These are phyloP conservation scores for Chaetodon trifasciatus DNA, from an alignment of 2,797 vertebrate genomes.

Conservation along the genomic window DNA sequence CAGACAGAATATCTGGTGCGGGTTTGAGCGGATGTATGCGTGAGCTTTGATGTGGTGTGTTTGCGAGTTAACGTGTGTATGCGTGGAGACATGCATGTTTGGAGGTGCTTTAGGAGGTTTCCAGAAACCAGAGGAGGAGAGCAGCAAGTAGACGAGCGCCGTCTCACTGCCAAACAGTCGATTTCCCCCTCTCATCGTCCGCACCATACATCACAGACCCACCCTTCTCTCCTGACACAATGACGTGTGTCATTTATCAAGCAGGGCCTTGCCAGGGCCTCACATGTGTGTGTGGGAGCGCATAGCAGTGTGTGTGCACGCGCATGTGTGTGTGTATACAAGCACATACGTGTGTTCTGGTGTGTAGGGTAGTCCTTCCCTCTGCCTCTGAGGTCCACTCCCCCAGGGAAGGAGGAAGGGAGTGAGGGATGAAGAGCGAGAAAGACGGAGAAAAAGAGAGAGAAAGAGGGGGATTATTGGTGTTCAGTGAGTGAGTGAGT, in stretches of 20 bases:
- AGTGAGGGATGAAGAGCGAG: conserved; percentile 59
- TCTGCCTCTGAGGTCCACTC: conserved; percentile 64
- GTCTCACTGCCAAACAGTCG: conserved; percentile 95
- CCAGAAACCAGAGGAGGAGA: conserved; percentile 60
- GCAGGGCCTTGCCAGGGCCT: conserved; percentile 89
- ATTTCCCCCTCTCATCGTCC: conserved; percentile 94
- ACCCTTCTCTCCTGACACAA: conserved; percentile 97
- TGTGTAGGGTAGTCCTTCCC: conserved; percentile 60
- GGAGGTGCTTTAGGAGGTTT: conserved; percentile 38
- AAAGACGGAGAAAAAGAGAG: conserved; percentile 35
- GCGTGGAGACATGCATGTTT: conserved; percentile 8
- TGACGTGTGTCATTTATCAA: conserved; percentile 99
- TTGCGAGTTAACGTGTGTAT: not conserved
- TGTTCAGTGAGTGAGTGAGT: conserved; percentile 62
- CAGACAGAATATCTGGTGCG: conserved; percentile 1
- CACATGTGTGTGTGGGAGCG: conserved; percentile 44
- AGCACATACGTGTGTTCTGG: conserved; percentile 38
- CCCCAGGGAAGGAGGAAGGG: conserved; percentile 46
- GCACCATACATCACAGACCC: conserved; percentile 97
- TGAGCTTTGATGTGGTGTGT: conserved; percentile 24
- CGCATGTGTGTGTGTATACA: conserved; percentile 23
- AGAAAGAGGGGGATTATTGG: conserved; percentile 61
- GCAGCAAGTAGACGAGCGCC: conserved; percentile 73
- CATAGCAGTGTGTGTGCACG: not conserved
- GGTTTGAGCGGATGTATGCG: conserved; percentile 1